Conservation (phyloP, 2,888 invertebrate species). For the Latrodectus elegans region DNA sequence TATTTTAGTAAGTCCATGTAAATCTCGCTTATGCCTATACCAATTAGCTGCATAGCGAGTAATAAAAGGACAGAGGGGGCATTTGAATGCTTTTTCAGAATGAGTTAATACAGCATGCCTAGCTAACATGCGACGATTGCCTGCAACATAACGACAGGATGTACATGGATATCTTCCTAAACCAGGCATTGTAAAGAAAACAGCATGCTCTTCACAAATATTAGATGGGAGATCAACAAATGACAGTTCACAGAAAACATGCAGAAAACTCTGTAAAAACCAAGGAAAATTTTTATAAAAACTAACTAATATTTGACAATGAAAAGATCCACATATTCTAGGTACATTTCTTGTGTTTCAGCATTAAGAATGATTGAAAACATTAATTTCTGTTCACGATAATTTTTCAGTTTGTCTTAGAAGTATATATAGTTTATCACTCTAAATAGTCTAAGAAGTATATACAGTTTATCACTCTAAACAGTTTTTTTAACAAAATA, state of each 20-base stretch:
- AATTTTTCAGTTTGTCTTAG: too few relatives aligned
- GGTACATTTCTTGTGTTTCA: too few relatives aligned
- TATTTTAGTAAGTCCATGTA: constrained; percentile 69
- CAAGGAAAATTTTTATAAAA: constrained; percentile 43
- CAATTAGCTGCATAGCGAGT: constrained; percentile 71
- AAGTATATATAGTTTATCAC: too few relatives aligned
- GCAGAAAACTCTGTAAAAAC: constrained; percentile 64
- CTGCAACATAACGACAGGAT: constrained; percentile 67
- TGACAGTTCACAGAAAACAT: constrained; percentile 54
- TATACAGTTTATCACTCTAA: too few relatives aligned
- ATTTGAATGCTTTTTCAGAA: constrained; percentile 70
- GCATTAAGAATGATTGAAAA: too few relatives aligned
- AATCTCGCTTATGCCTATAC: constrained; percentile 70
- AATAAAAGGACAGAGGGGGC: constrained; percentile 71
- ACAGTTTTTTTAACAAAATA: too few relatives aligned
- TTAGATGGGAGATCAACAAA: constrained; percentile 41
- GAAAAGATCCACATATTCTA: too few relatives aligned
- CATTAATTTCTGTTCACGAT: too few relatives aligned
- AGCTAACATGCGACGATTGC: constrained; percentile 68
- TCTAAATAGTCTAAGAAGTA: too few relatives aligned
- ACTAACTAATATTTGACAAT: not conserved
- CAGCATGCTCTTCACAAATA: constrained; percentile 57
- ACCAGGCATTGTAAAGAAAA: constrained; percentile 60
- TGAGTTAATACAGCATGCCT: constrained; percentile 68
- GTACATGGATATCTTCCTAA: constrained; percentile 65